These are phyloP conservation scores for Hedya salicella DNA, from an alignment of 2,888 invertebrate species.

Conservation along the genomic window DNA sequence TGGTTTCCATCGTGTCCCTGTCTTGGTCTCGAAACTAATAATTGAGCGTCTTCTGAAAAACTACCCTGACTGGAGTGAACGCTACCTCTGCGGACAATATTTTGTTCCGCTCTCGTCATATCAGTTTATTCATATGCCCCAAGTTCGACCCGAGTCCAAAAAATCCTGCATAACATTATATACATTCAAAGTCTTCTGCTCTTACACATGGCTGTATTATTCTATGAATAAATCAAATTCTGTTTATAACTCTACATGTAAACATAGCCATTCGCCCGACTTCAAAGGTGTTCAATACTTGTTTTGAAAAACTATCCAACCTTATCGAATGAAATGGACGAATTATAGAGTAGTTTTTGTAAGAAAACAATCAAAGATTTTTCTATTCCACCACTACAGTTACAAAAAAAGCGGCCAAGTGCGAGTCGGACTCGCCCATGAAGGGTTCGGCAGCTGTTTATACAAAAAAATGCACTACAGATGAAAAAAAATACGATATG, in stretches of 20 bases:
- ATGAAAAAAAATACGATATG: too few relatives aligned
- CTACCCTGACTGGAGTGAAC: conserved; percentile 63
- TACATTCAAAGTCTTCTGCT: conserved; percentile 82
- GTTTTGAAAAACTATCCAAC: too few relatives aligned
- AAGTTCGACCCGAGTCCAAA: conserved; percentile 80
- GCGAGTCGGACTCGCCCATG: too few relatives aligned
- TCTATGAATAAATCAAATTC: conserved; percentile 69
- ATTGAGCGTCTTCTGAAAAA: conserved; percentile 65
- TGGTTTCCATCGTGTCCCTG: conserved; percentile 10
- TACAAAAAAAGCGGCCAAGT: too few relatives aligned
- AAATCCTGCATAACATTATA: conserved; percentile 84
- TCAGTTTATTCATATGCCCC: conserved; percentile 83
- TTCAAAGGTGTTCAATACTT: too few relatives aligned
- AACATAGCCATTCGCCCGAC: too few relatives aligned
- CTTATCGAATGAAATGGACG: too few relatives aligned
- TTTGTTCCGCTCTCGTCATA: conserved; percentile 76
- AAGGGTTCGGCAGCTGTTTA: too few relatives aligned
- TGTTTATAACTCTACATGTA: conserved; percentile 55
- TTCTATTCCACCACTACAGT: too few relatives aligned
- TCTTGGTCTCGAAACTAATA: conserved; percentile 70
- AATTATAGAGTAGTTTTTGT: too few relatives aligned
- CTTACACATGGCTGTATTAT: conserved; percentile 74
- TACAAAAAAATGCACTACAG: too few relatives aligned
- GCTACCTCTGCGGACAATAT: conserved; percentile 80
- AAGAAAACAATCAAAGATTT: too few relatives aligned